Evolutionary conservation across 2,113 vertebrate genomes (phyloP).

Genomic region (Petaurus breviceps): DNA sequence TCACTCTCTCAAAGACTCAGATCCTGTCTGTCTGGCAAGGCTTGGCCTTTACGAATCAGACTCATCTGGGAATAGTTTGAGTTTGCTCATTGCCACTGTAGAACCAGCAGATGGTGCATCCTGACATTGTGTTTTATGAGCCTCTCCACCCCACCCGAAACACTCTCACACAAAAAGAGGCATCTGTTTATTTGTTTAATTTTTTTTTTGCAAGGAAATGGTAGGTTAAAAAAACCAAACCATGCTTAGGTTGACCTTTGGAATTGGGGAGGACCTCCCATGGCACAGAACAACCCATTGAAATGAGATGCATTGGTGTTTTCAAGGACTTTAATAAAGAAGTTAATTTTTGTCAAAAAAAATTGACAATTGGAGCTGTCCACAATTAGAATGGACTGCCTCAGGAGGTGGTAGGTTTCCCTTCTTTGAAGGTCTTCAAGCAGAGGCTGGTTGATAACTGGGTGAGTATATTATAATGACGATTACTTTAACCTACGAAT

Average conservation of each 20-base stretch:
- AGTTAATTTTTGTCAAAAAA: neutral
- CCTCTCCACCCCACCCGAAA: slow-evolving; percentile 71
- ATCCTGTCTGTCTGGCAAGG: slow-evolving; percentile 34
- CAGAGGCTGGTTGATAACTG: neutral
- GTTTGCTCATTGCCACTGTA: slow-evolving; percentile 85
- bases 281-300: slow-evolving; percentile 70
- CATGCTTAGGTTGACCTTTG: slow-evolving; percentile 73
- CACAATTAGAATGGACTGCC: neutral
- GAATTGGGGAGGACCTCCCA: slow-evolving; percentile 60
- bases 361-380: slow-evolving; percentile 40
- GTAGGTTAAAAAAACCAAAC: slow-evolving; percentile 81
- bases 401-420: neutral
- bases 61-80: slow-evolving; percentile 79
- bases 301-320: slow-evolving; percentile 73
- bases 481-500: neutral
- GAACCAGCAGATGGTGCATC: slow-evolving; percentile 84
- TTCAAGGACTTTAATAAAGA: neutral
- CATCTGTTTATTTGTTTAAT: slow-evolving; percentile 88
- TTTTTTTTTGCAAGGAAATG: slow-evolving; percentile 78
- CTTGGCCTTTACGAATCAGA: slow-evolving; percentile 69
- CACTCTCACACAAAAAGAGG: slow-evolving; percentile 71
- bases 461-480: neutral
- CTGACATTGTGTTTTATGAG: slow-evolving; percentile 78
- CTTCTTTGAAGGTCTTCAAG: neutral
- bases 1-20: neutral